Evolutionary conservation across 2,888 invertebrate species (phyloP).

Genomic region (Eilema sororculum): DNA sequence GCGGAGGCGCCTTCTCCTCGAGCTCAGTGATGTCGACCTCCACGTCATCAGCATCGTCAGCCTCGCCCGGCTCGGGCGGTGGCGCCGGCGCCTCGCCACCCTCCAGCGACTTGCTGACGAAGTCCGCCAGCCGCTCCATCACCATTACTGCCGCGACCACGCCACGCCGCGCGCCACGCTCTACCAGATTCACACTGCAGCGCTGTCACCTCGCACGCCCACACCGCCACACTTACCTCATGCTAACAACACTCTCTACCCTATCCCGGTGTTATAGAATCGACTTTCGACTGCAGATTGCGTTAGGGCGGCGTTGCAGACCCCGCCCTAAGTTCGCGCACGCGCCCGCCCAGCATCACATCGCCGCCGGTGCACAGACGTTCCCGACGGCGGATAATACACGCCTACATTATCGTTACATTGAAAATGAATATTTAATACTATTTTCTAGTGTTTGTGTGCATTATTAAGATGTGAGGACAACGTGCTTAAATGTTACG

Average conservation of each 20-base stretch:
- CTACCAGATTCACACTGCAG: slow-evolving; percentile 73
- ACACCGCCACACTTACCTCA: slow-evolving; percentile 53
- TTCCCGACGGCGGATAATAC: slow-evolving; percentile 72
- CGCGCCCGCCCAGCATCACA: slow-evolving; percentile 69
- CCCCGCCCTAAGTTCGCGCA: slow-evolving; percentile 79
- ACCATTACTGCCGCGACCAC: slow-evolving; percentile 84
- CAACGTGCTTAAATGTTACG: slow-evolving; percentile 41
- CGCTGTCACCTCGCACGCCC: slow-evolving; percentile 72
- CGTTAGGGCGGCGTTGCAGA: slow-evolving; percentile 65
- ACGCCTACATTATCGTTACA: slow-evolving; percentile 86
- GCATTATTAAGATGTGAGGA: slow-evolving; percentile 53
- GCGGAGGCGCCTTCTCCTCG: slow-evolving; percentile 76
- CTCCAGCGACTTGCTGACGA: slow-evolving; percentile 95
- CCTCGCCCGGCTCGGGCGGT: slow-evolving; percentile 82
- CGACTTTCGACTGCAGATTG: slow-evolving; percentile 42
- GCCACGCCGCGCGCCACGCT: slow-evolving; percentile 77
- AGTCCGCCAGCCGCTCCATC: slow-evolving; percentile 97
- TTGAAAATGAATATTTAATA: slow-evolving; percentile 82
- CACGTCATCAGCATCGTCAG: slow-evolving; percentile 74
- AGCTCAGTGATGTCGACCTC: slow-evolving; percentile 84
- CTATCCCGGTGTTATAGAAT: slow-evolving; percentile 39
- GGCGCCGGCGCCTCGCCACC: slow-evolving; percentile 85
- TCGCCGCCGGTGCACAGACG: slow-evolving; percentile 53
- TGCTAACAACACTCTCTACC: slow-evolving; percentile 33
- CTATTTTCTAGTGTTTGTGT: slow-evolving; percentile 68